phyloP scores from a whole-genome alignment of 2,888 invertebrate genomes.

The Priocnemis perturbator region DNA sequence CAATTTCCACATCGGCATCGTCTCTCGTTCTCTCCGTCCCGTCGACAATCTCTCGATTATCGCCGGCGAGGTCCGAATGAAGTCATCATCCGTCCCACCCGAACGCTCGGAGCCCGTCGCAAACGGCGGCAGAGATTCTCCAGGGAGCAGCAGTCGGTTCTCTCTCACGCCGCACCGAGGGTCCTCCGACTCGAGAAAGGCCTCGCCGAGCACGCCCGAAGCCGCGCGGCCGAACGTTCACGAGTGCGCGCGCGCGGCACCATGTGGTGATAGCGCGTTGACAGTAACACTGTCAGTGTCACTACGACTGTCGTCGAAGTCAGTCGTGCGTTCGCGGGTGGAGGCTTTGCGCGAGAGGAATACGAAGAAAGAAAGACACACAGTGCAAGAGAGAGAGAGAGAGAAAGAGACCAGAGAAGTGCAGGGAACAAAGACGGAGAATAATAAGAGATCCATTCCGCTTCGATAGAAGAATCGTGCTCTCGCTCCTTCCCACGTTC shows the following conservation, averaged over 20 bases:
- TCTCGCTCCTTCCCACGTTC: too few relatives aligned
- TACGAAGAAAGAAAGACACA: too few relatives aligned
- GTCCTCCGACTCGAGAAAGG: not conserved
- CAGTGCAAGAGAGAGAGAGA: too few relatives aligned
- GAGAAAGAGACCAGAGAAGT: too few relatives aligned
- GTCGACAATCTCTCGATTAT: constrained; percentile 26
- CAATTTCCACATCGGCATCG: not conserved
- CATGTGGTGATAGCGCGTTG: constrained; percentile 69
- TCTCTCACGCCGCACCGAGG: constrained; percentile 11
- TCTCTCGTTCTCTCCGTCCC: not conserved
- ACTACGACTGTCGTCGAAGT: constrained; percentile 60
- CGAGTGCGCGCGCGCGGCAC: constrained; percentile 39
- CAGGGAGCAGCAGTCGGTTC: not conserved
- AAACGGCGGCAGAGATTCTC: too few relatives aligned
- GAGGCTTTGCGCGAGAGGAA: too few relatives aligned
- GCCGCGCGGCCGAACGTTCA: too few relatives aligned
- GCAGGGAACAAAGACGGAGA: not conserved
- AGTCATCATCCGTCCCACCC: constrained; percentile 50
- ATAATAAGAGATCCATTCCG: not conserved
- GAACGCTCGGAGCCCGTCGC: constrained; percentile 4
- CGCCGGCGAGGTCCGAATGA: constrained; percentile 36
- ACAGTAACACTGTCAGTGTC: constrained; percentile 73
- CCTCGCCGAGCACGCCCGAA: constrained; percentile 19
- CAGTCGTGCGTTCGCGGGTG: constrained; percentile 25
- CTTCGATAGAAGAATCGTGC: not conserved